phyloP scores from a whole-genome alignment of 2,888 invertebrate genomes.

The Alentia gelatinosa region DNA sequence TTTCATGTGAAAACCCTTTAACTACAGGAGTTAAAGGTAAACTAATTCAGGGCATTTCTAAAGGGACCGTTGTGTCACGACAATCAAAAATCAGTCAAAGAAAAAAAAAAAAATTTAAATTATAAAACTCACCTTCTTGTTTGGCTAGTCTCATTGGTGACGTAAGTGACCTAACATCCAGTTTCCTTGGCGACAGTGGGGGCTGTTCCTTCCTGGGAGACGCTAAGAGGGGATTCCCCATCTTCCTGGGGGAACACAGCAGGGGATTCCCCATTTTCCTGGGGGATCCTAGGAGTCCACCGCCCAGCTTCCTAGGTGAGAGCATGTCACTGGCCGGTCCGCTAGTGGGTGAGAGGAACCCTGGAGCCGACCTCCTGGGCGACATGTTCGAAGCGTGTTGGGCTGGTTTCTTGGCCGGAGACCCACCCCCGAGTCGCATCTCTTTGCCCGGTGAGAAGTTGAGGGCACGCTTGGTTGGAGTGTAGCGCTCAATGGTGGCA shows the following conservation, averaged over 20 bases:
- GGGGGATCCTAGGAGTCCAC: background rate
- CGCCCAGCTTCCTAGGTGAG: background rate
- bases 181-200: constrained; percentile 31
- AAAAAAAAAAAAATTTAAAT: no score
- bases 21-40: no score
- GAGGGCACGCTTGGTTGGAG: background rate
- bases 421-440: background rate
- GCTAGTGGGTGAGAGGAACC: background rate
- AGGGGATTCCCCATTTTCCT: background rate
- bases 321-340: background rate
- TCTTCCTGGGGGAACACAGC: background rate
- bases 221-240: background rate
- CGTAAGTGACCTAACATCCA: constrained; percentile 20
- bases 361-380: no score
- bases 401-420: no score
- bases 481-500: background rate
- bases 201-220: constrained; percentile 7
- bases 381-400: no score
- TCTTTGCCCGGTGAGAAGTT: constrained; percentile 41
- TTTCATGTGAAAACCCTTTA: no score
- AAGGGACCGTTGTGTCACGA: no score
- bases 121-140: constrained; percentile 40
- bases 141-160: constrained; percentile 34
- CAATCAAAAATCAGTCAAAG: no score
- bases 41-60: no score